Percentiles rank a stretch among this genome's conserved stretches.
These are phyloP conservation scores for Orientallactaga sibirica DNA, from an alignment of 2,797 vertebrate species.

Conservation along the genomic window DNA sequence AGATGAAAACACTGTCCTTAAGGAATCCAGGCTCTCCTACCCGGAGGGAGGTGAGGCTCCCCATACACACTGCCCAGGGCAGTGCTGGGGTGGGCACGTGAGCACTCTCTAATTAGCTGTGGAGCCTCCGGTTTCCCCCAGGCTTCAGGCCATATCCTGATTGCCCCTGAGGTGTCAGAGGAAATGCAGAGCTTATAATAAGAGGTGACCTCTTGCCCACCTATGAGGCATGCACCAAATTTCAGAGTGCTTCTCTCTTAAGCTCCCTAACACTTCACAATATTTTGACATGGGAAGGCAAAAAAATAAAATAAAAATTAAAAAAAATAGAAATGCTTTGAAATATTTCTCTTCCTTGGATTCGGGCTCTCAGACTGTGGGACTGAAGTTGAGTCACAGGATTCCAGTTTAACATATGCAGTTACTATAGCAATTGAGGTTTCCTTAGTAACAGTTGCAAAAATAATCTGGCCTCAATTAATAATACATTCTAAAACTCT, in stretches of 20 bases:
- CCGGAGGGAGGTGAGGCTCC: accelerated
- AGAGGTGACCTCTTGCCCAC: conserved; percentile 49
- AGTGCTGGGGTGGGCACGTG: neutral
- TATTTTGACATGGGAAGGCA: conserved; percentile 77
- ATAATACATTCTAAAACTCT: conserved; percentile 88
- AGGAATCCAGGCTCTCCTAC: neutral
- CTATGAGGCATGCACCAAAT: neutral
- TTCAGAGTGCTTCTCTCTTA: conserved; percentile 56
- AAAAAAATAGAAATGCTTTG: conserved; percentile 58
- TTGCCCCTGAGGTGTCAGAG: neutral
- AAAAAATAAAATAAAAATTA: neutral
- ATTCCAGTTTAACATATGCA: conserved; percentile 87
- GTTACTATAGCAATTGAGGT: conserved; percentile 90
- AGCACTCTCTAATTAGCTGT: neutral
- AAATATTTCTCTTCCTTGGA: conserved; percentile 71
- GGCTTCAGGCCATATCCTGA: neutral
- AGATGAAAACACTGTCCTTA: neutral
- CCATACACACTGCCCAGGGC: neutral
- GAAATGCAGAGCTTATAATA: neutral
- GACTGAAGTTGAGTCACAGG: conserved; percentile 87
- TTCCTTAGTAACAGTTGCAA: conserved; percentile 90
- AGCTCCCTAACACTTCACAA: conserved; percentile 68
- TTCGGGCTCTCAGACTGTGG: conserved; percentile 68
- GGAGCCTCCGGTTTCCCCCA: neutral
- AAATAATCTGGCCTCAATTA: conserved; percentile 90